Conservation (phyloP, 2,797 vertebrate species). For the Kryptolebias ocellatus region DNA sequence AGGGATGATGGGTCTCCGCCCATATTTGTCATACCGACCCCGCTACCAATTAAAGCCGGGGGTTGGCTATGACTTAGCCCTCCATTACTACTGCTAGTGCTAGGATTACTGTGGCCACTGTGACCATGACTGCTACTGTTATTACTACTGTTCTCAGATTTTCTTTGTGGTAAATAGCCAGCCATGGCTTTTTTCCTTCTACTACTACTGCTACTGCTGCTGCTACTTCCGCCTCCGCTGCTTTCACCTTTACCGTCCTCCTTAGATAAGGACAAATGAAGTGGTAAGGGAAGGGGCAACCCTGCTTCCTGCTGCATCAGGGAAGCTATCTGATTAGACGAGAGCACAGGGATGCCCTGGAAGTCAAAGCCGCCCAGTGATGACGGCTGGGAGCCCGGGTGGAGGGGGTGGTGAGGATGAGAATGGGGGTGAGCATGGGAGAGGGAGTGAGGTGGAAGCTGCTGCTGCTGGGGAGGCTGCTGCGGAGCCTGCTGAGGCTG, state of each 20-base stretch:
- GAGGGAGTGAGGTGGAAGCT: conserved; percentile 82
- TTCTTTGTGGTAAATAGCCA: conserved; percentile 87
- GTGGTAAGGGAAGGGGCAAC: conserved; percentile 83
- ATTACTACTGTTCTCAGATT: conserved; percentile 76
- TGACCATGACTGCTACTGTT: conserved; percentile 72
- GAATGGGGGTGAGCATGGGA: conserved; percentile 84
- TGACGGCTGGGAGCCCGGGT: conserved; percentile 82
- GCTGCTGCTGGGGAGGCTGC: conserved; percentile 81
- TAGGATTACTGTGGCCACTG: conserved; percentile 79
- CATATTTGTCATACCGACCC: conserved; percentile 79
- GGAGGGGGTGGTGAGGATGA: conserved; percentile 85
- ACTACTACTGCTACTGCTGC: conserved; percentile 76
- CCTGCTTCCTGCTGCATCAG: conserved; percentile 86
- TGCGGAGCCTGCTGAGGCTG: conserved; percentile 79
- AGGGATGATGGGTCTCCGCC: conserved; percentile 82
- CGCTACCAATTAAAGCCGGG: conserved; percentile 79
- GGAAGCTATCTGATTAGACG: conserved; percentile 86
- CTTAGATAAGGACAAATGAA: conserved; percentile 85
- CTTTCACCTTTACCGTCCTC: conserved; percentile 84
- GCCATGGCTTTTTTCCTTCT: conserved; percentile 87
- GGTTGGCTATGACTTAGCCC: conserved; percentile 80
- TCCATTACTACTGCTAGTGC: conserved; percentile 74
- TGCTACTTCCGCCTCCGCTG: conserved; percentile 71
- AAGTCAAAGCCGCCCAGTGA: conserved; percentile 85
- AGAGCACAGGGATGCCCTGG: conserved; percentile 87